These are phyloP conservation scores for Podarcis raffonei DNA, from an alignment of 2,113 vertebrate genomes.

Conservation along the genomic window DNA sequence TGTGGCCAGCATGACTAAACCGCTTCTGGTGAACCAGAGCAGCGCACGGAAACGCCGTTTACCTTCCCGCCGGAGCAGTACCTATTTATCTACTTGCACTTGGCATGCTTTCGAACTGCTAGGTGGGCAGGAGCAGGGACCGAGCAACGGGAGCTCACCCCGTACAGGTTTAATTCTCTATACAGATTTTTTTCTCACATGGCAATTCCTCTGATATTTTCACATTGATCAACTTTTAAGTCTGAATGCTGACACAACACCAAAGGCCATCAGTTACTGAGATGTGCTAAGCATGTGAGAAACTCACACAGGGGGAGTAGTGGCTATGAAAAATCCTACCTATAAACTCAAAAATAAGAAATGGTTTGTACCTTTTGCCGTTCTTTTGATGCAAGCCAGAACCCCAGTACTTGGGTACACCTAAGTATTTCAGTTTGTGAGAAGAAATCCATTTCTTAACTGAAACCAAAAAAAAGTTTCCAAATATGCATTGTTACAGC, in stretches of 20 bases:
- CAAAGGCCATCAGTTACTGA: no score
- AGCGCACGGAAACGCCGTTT: no score
- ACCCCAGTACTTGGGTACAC: constrained; percentile 94
- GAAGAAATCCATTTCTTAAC: constrained; percentile 90
- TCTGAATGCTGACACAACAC: no score
- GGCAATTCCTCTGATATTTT: not conserved
- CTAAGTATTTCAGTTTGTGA: constrained; percentile 87
- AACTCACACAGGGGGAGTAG: not conserved
- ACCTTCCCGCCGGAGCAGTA: no score
- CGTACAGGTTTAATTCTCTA: not conserved
- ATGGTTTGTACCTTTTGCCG: constrained; percentile 84
- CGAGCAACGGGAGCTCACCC: no score
- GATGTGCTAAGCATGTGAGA: not conserved
- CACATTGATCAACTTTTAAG: not conserved
- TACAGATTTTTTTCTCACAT: not conserved
- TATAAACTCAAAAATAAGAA: constrained; percentile 30
- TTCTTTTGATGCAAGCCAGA: constrained; percentile 91
- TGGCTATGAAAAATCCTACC: not conserved
- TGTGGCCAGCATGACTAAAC: no score
- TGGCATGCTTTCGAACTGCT: no score
- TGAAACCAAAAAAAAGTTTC: constrained; percentile 74
- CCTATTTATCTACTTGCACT: no score
- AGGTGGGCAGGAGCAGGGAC: no score
- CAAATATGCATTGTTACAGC: constrained; percentile 12
- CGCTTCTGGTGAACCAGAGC: no score